Conservation (phyloP, 2,797 vertebrate species). For the Gymnoscopelus microlampas region DNA sequence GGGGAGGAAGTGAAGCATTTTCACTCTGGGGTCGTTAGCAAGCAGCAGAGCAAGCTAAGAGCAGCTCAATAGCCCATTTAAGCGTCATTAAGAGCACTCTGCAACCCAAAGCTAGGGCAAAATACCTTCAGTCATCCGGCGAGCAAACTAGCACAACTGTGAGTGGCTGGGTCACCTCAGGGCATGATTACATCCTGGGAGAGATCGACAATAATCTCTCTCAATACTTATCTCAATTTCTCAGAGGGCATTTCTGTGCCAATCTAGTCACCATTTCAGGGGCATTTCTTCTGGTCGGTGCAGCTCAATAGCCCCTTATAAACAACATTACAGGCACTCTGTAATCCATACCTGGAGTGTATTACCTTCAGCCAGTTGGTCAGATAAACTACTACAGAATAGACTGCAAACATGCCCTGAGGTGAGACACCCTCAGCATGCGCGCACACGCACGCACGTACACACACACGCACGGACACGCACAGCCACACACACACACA, state of each 20-base stretch:
- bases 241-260: conserved; percentile 6
- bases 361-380: conserved; percentile 38
- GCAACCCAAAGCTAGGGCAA: conserved; percentile 43
- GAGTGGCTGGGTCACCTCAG: conserved; percentile 37
- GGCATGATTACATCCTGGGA: conserved; percentile 18
- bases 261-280: conserved; percentile 13
- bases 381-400: conserved; percentile 34
- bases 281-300: neutral
- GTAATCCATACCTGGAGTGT: neutral
- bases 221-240: conserved; percentile 19
- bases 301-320: neutral
- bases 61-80: conserved; percentile 62
- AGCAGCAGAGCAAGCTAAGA: conserved; percentile 50
- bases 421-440: conserved; percentile 12
- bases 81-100: conserved; percentile 53
- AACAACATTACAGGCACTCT: conserved; percentile 4
- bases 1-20: conserved; percentile 44
- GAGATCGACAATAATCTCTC: conserved; percentile 9
- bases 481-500: neutral
- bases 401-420: conserved; percentile 10
- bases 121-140: conserved; percentile 45
- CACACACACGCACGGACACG: neutral
- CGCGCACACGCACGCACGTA: neutral
- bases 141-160: conserved; percentile 23
- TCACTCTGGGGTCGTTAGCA: conserved; percentile 56